Evolutionary conservation across 2,888 invertebrate genomes (phyloP).

Genomic region (Ichneumoninae sp.): DNA sequence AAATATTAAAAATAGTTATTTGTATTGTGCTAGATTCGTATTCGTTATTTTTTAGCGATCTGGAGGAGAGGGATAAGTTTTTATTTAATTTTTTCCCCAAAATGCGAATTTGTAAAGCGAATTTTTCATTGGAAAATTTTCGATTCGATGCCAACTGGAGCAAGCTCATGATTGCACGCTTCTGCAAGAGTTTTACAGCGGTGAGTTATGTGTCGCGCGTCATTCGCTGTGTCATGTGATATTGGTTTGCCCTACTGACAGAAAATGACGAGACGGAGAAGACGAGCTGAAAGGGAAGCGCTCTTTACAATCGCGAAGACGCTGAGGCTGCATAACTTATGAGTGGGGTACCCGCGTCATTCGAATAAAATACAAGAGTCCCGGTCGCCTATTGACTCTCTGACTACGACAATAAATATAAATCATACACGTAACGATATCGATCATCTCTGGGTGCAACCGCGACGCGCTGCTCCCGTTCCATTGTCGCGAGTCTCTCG

Average conservation of each 20-base stretch:
- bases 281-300: slow-evolving; percentile 2
- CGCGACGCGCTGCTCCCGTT: slow-evolving; percentile 56
- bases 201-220: background rate
- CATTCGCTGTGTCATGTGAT: background rate
- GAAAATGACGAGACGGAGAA: background rate
- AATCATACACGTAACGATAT: slow-evolving; percentile 33
- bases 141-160: background rate
- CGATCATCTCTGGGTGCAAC: slow-evolving; percentile 54
- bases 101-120: background rate
- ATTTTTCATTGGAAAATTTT: background rate
- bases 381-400: slow-evolving; percentile 39
- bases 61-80: too few species aligned
- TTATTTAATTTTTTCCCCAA: background rate
- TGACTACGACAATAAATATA: slow-evolving; percentile 49
- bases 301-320: slow-evolving; percentile 6
- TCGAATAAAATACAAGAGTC: slow-evolving; percentile 38
- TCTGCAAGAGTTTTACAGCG: background rate
- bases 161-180: background rate
- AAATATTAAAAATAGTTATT: too few species aligned
- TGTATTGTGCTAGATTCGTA: too few species aligned
- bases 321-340: background rate
- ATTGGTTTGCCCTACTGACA: background rate
- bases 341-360: slow-evolving; percentile 33
- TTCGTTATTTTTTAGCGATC: too few species aligned
- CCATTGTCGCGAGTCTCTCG: slow-evolving; percentile 52